Evolutionary conservation across 1,140 invertebrate species (phyloP).

Genomic region (Trichonephila inaurata): DNA sequence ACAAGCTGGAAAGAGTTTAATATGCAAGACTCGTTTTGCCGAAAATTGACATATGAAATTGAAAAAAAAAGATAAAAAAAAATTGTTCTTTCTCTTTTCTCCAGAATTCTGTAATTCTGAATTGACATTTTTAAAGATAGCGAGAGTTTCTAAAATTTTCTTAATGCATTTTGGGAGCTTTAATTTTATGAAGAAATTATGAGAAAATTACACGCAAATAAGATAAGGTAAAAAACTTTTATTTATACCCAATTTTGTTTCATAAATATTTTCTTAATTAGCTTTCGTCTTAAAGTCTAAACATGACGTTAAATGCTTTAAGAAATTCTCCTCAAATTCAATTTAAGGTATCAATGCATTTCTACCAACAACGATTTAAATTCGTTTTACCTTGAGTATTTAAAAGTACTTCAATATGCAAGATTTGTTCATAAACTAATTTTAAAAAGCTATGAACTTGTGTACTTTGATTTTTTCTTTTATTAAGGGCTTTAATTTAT

Average conservation of each 20-base stretch:
- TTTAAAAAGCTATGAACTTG: too few species aligned
- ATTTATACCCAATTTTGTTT: neutral
- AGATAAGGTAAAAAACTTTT: neutral
- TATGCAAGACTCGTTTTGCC: conserved; percentile 40
- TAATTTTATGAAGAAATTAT: conserved; percentile 3
- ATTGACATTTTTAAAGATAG: neutral
- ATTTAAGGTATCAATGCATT: too few species aligned
- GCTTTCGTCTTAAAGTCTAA: neutral
- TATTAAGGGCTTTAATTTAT: too few species aligned
- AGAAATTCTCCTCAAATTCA: neutral
- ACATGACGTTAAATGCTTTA: neutral
- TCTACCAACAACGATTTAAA: too few species aligned
- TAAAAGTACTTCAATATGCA: too few species aligned
- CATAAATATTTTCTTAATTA: conserved; percentile 1
- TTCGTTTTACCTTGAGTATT: too few species aligned
- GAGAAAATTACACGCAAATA: neutral
- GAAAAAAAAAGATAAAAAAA: conserved; percentile 14
- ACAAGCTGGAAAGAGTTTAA: conserved; percentile 27
- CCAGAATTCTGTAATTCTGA: neutral
- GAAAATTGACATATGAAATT: conserved; percentile 46
- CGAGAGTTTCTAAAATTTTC: neutral
- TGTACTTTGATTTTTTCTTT: too few species aligned
- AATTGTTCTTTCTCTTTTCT: neutral
- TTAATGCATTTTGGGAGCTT: neutral
- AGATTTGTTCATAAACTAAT: too few species aligned